Percentiles rank a stretch among this genome's conserved stretches.
phyloP scores from a whole-genome alignment of 2,113 vertebrate species.

The Fukomys damarensis region DNA sequence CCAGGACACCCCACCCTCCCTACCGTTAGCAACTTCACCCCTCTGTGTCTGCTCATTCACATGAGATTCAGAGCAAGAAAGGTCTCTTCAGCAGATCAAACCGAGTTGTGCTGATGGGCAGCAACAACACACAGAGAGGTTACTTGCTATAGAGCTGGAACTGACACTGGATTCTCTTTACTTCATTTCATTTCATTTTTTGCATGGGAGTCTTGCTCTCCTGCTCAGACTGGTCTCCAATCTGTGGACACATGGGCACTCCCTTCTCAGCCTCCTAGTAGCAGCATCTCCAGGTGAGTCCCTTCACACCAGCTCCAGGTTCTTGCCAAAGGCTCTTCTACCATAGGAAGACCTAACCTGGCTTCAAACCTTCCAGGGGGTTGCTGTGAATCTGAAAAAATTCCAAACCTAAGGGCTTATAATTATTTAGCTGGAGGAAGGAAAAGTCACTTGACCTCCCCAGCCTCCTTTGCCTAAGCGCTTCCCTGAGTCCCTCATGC shows the following conservation, averaged over 20 bases:
- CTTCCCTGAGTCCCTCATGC: not conserved
- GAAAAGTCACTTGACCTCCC: not conserved
- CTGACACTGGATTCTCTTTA: not conserved
- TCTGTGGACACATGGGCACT: not conserved
- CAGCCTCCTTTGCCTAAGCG: not conserved
- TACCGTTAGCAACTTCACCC: not conserved
- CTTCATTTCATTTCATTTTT: not conserved
- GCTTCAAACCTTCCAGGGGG: not conserved
- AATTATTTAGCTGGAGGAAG: too few relatives aligned
- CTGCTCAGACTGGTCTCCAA: not conserved
- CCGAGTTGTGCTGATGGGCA: not conserved
- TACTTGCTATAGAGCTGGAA: not conserved
- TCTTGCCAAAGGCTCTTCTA: not conserved
- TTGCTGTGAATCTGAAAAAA: not conserved
- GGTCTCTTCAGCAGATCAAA: not conserved
- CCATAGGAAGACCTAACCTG: not conserved
- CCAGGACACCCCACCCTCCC: not conserved
- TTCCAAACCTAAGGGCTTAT: not conserved
- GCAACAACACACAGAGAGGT: not conserved
- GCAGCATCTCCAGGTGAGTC: not conserved
- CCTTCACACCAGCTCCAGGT: not conserved
- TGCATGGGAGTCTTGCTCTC: not conserved
- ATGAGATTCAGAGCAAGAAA: not conserved
- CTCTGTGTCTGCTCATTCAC: not conserved
- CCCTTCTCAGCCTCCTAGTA: not conserved